These are phyloP conservation scores for Labeo rohita DNA, from an alignment of 2,113 vertebrate species.

Conservation along the genomic window DNA sequence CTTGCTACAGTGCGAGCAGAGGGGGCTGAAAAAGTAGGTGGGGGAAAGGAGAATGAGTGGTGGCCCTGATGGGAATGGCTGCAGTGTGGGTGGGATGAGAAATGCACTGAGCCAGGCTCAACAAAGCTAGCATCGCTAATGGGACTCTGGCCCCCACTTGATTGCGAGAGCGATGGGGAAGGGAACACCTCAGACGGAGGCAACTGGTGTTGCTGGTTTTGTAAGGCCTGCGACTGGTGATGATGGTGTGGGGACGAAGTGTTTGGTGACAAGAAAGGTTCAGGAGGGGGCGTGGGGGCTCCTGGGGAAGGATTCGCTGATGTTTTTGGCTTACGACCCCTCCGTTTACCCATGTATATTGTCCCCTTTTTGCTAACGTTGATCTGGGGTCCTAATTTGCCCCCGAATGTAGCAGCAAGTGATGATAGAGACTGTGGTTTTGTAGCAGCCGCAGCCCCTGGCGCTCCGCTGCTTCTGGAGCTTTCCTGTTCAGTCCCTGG, in stretches of 20 bases:
- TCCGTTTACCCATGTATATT: conserved; percentile 97
- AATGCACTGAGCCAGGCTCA: conserved; percentile 93
- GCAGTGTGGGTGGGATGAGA: conserved; percentile 76
- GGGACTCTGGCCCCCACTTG: conserved; percentile 94
- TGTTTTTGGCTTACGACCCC: conserved; percentile 96
- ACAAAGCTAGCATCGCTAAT: conserved; percentile 93
- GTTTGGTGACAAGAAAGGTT: conserved; percentile 76
- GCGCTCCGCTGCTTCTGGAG: conserved; percentile 57
- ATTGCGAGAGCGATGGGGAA: conserved; percentile 89
- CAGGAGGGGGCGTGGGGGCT: conserved; percentile 63
- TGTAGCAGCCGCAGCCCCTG: conserved; percentile 74
- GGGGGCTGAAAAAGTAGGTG: conserved; percentile 77
- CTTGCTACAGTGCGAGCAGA: conserved; percentile 69
- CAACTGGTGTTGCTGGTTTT: conserved; percentile 79
- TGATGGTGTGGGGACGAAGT: conserved; percentile 76
- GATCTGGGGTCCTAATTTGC: conserved; percentile 94
- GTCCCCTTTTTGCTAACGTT: conserved; percentile 99
- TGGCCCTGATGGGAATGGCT: conserved; percentile 73
- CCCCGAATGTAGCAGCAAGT: conserved; percentile 91
- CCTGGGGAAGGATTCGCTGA: conserved; percentile 39
- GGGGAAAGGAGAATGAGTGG: conserved; percentile 75
- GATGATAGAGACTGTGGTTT: conserved; percentile 86
- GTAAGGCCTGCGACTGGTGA: conserved; percentile 74
- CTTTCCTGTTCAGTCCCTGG: conserved; percentile 66
- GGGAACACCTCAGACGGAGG: conserved; percentile 84